Conservation (phyloP, 2,888 invertebrate species). For the Lutraria lutraria region DNA sequence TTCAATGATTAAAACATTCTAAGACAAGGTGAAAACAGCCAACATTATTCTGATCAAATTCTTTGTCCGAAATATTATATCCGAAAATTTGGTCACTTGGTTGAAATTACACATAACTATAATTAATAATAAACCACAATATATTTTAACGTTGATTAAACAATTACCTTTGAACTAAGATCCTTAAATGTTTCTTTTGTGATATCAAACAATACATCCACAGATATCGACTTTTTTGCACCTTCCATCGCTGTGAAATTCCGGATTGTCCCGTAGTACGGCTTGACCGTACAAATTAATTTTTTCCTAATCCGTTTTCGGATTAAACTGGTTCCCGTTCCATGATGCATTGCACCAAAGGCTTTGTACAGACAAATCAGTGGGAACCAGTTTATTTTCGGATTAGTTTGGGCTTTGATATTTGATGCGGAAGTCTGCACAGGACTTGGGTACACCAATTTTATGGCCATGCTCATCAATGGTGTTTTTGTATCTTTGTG, state of each 20-base stretch:
- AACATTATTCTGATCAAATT: not conserved
- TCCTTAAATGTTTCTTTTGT: not conserved
- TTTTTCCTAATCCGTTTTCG: not conserved
- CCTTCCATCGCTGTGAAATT: not conserved
- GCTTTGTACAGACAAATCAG: too few species aligned
- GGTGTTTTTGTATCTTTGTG: not conserved
- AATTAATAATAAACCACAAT: not conserved
- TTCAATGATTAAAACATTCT: not conserved
- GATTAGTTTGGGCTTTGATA: not conserved
- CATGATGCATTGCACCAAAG: too few species aligned
- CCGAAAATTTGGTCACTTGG: not conserved
- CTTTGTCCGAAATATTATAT: not conserved
- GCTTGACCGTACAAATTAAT: not conserved
- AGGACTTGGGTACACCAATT: not conserved
- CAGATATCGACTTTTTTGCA: not conserved
- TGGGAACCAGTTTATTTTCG: not conserved
- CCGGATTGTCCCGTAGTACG: not conserved
- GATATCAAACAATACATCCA: not conserved
- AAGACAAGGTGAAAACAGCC: too few species aligned
- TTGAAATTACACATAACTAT: not conserved
- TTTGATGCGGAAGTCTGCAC: conserved; percentile 17
- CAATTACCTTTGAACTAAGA: not conserved
- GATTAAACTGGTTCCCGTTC: too few species aligned
- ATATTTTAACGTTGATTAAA: not conserved
- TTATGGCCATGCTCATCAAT: not conserved